Evolutionary conservation across 2,113 vertebrate species (phyloP).

Genomic region (Oryzias melastigma): DNA sequence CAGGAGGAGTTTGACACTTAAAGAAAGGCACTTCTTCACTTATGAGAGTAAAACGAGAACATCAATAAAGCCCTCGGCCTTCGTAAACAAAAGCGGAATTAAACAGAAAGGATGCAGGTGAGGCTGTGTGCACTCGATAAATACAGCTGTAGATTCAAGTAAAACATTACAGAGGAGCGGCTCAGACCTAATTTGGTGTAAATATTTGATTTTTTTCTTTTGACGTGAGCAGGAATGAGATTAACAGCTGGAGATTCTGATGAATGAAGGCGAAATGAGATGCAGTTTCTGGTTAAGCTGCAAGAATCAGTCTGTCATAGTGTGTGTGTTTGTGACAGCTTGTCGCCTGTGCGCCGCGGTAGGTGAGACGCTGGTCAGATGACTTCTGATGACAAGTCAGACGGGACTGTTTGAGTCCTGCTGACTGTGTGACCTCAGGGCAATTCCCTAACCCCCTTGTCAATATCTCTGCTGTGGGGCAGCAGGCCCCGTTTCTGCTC

Average conservation of each 20-base stretch:
- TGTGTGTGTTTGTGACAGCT: slow-evolving; percentile 9
- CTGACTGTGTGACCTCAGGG: slow-evolving; percentile 32
- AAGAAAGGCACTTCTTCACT: slow-evolving; percentile 1
- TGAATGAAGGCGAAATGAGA: slow-evolving; percentile 14
- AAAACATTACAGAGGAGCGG: background rate
- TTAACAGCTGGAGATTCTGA: background rate
- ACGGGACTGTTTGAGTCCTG: slow-evolving; percentile 43
- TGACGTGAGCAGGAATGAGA: background rate
- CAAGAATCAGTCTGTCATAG: slow-evolving; percentile 3
- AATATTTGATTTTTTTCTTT: background rate
- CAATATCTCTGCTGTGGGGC: slow-evolving; percentile 14
- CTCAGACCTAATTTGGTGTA: background rate
- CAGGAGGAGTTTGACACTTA: slow-evolving; percentile 2
- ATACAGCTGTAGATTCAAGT: background rate
- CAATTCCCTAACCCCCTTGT: slow-evolving; percentile 20
- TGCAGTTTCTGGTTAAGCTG: slow-evolving; percentile 14
- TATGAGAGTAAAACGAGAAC: slow-evolving; percentile 1
- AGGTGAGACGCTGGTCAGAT: slow-evolving; percentile 46
- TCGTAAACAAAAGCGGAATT: background rate
- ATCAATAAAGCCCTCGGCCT: background rate
- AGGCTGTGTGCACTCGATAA: background rate
- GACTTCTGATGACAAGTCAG: slow-evolving; percentile 56
- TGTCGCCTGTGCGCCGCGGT: slow-evolving; percentile 40
- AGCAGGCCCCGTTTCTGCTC: too few species aligned
- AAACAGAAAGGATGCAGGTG: background rate